A percentile compares a stretch with the other conserved stretches of the same genome.
Conservation (phyloP, 2,113 vertebrate genomes). For the Calypte anna region DNA sequence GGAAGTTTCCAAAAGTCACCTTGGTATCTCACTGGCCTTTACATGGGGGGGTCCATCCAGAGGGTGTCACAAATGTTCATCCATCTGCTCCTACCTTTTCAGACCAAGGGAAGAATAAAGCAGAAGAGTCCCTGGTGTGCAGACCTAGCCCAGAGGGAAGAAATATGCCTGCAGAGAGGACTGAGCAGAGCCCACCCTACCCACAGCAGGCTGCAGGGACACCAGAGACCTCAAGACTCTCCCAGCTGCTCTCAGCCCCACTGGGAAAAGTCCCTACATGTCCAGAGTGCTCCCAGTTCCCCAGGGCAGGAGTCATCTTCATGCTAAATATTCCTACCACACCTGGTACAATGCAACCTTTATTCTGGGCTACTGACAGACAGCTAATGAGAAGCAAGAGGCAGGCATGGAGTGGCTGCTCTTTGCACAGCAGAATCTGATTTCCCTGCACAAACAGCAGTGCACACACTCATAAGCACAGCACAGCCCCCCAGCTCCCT, state of each 20-base stretch:
- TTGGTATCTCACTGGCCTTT: neutral
- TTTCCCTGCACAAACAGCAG: neutral
- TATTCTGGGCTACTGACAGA: neutral
- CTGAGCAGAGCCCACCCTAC: neutral
- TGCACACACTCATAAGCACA: neutral
- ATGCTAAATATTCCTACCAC: neutral
- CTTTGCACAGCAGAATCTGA: neutral
- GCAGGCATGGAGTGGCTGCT: rapidly evolving
- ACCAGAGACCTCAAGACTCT: neutral
- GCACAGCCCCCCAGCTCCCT: neutral
- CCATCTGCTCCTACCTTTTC: neutral
- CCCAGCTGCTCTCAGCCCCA: neutral
- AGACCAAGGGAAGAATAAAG: neutral
- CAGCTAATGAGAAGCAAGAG: neutral
- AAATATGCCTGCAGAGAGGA: neutral
- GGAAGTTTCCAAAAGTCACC: neutral
- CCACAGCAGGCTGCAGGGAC: neutral
- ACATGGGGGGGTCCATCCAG: rapidly evolving
- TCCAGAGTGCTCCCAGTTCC: neutral
- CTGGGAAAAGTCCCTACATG: neutral
- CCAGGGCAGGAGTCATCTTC: neutral
- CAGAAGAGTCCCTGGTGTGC: neutral
- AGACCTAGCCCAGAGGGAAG: neutral
- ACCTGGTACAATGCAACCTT: neutral
- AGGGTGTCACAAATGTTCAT: neutral